phyloP scores from a whole-genome alignment of 2,888 invertebrate genomes.

The Netelia inedita region DNA sequence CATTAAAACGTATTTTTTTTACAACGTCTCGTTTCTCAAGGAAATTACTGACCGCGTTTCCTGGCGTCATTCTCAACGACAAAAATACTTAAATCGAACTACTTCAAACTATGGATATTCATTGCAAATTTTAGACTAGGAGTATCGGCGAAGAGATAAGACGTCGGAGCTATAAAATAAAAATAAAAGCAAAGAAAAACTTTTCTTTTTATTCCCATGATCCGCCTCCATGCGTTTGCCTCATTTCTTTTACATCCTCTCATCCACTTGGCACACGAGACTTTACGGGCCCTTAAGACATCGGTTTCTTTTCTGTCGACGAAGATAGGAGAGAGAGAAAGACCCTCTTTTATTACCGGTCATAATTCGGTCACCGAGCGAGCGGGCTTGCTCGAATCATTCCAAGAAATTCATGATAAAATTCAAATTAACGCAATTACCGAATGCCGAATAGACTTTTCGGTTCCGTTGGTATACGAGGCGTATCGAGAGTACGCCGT shows the following conservation, averaged over 20 bases:
- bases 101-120: constrained; percentile 3
- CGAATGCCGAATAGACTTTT: constrained; percentile 8
- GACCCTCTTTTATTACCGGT: constrained; percentile 18
- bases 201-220: neutral
- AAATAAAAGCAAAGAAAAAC: neutral
- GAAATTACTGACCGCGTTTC: neutral
- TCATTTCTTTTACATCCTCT: constrained; percentile 22
- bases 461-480: neutral
- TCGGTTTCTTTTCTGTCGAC: neutral
- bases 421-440: constrained; percentile 22
- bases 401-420: constrained; percentile 15
- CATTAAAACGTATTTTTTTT: neutral
- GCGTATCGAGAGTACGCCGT: neutral
- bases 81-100: neutral
- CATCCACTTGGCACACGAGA: neutral
- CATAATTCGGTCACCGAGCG: constrained; percentile 27
- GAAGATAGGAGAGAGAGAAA: neutral
- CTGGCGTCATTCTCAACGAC: neutral
- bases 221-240: neutral
- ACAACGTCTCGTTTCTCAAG: neutral
- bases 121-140: constrained; percentile 18
- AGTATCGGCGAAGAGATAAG: constrained; percentile 23
- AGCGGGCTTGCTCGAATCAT: constrained; percentile 11
- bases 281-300: constrained; percentile 13
- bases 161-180: neutral